Evolutionary conservation across 2,797 vertebrate genomes (phyloP), one percentile per base, ranked within the genome.

Genomic region (Aplochiton taeniatus): DNA sequence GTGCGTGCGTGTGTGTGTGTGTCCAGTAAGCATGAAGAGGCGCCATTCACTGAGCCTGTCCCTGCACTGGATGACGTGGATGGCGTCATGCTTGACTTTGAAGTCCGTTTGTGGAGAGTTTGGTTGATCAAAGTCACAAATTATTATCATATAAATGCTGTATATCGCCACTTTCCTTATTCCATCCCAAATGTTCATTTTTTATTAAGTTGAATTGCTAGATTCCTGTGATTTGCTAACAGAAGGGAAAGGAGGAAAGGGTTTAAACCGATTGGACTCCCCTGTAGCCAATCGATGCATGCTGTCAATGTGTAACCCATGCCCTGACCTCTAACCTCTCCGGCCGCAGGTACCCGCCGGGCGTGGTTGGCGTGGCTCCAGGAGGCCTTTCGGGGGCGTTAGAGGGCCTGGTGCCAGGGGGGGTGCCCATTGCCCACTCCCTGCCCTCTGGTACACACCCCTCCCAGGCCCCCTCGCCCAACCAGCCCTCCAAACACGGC

Each of bases 401-500:
- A 89, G 96, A 97, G 88, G 95, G 95, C 82, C 94, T 96, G 90
- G 91, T 95, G 70, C 94, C 96, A 0, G 95, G 95, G 65, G 96
- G 94, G 72, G 94, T 96, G 76, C 93, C 95, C 0, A 92, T 95
- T 9, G 93, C 95, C 69, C 95, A 98, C 89, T 94, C 88, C 74
- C 91, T 98, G 82, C 95, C 95, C 78, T 94, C 95, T 0, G 96
- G 95, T 83, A 95, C 94, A 68, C 95, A 97, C 80, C 95, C 95
- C 44, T 96, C 96, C 80, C 95, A 96, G 91, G 95, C 95, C 43
- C 95, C 96, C 8, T 97, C 96, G 77, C 95, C 96, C 69, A 96
- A 96, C 91, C 97, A 96, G 91, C 96, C 96, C 83, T 94, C 94
- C 69, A 97, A 96, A 93, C 95, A 95, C 4, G 93, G 94, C 69